Evolutionary conservation across 1,140 invertebrate species (phyloP).

Genomic region (Rhagoletis pomonella): DNA sequence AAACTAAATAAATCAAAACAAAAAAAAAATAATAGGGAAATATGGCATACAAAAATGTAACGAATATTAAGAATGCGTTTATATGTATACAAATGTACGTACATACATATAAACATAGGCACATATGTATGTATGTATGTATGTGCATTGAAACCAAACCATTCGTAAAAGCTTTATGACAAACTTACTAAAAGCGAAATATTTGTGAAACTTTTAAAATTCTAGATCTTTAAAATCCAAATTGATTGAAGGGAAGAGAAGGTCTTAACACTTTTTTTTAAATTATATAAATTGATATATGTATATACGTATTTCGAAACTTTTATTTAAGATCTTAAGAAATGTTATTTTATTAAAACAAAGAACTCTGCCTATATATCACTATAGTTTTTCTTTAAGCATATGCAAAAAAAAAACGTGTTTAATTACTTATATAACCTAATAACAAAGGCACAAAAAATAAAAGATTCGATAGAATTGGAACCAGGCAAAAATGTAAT

Average conservation of each 20-base stretch:
- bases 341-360: slow-evolving; percentile 18
- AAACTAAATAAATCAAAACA: slow-evolving; percentile 33
- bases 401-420: too few relatives aligned
- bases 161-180: not conserved
- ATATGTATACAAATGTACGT: not conserved
- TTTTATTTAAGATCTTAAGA: not conserved
- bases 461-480: too few relatives aligned
- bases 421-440: too few relatives aligned
- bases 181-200: slow-evolving; percentile 7
- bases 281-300: not conserved
- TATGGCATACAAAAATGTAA: too few relatives aligned
- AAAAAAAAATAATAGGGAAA: not conserved
- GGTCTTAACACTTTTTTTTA: not conserved
- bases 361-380: slow-evolving; percentile 4
- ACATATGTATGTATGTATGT: slow-evolving; percentile 5
- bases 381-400: too few relatives aligned
- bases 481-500: too few relatives aligned
- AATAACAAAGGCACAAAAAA: too few relatives aligned
- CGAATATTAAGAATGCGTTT: too few relatives aligned
- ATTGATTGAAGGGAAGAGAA: not conserved
- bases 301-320: too few relatives aligned
- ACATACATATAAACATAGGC: not conserved
- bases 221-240: too few relatives aligned
- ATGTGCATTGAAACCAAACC: not conserved
- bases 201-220: not conserved